Base-by-base conservation (phyloP, 2,113 vertebrate genomes). In the Chroicocephalus ridibundus region DNA sequence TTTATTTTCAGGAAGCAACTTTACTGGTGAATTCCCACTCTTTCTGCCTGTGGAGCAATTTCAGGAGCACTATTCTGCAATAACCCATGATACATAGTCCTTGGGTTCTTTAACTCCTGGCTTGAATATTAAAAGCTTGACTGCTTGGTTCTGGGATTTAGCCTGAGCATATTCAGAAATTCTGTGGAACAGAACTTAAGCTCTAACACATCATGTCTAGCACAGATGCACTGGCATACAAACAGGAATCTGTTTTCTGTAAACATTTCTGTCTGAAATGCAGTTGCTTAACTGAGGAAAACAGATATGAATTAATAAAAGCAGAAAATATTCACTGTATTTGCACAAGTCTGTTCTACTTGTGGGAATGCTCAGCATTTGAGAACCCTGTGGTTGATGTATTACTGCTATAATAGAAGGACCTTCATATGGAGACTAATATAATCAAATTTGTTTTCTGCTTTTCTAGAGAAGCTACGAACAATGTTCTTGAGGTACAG, bases 241-340 rank as follows among this genome's bases (percentile, higher is more conserved):
- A 95, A 74, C 36, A 84, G 68, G 27, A 94, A 76, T 89, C 86
- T 93, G 44, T 93, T 96, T 95, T 94, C 88, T 89, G 75, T 89
- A 91, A 91, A 87, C 90, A 87, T 51, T 91, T 94, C 61, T 87
- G 61, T 18, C 24, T 94, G 86, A 90, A 94, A 90, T 88, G 64
- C 62, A 74, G n/a, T 93, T 65, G 47, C 70, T 77, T 93, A 82
- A 84, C 69, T 79, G 57, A 84, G 20, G 52, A 66, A 87, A 95
- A 82, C 0, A 6, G 42, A 76, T 87, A 82, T 26, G 34, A 82
- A 60, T 93, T 89, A 82, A 85, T 85, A 80, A 68, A 94, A 80
- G n/a, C 66, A 79, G 85, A 90, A 95, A 85, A 69, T 55, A 6
- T 75, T 84, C 38, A 47, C 72, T 86, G 10, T 83, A 74, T 83